Conservation (phyloP, 1,140 invertebrate species). For the Zaprionus vittiger region DNA sequence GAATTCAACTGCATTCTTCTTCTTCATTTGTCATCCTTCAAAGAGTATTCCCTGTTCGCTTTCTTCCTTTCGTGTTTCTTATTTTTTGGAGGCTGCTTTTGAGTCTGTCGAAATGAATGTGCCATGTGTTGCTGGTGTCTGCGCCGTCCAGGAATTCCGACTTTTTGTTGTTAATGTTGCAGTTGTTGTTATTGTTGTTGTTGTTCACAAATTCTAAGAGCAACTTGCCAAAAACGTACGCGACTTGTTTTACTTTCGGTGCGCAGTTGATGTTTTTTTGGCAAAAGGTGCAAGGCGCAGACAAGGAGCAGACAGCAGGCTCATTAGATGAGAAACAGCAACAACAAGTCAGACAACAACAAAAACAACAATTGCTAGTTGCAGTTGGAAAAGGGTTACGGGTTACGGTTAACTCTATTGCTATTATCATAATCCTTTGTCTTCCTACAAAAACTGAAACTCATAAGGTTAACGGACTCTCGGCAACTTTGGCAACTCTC, state of each 20-base stretch:
- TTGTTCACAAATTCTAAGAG: constrained; percentile 7
- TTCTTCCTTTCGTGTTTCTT: not conserved
- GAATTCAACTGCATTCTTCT: no score
- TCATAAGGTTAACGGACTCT: not conserved
- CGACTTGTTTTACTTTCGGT: constrained; percentile 36
- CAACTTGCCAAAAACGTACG: constrained; percentile 35
- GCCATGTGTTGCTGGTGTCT: constrained; percentile 59
- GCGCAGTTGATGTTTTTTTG: not conserved
- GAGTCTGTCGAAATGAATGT: constrained; percentile 35
- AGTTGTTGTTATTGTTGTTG: constrained; percentile 2
- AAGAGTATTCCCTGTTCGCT: not conserved
- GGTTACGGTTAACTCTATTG: not conserved
- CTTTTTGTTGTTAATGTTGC: constrained; percentile 37
- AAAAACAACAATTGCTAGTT: constrained; percentile 1
- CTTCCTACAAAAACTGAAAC: not conserved
- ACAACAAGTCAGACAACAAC: not conserved
- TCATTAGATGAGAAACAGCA: constrained; percentile 3
- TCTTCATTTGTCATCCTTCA: not conserved
- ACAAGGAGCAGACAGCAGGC: constrained; percentile 45
- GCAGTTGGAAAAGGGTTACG: not conserved
- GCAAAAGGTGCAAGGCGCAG: constrained; percentile 21
- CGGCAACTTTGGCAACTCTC: not conserved
- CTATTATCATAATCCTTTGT: constrained; percentile 1
- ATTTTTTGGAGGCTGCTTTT: constrained; percentile 23
- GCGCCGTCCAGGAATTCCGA: constrained; percentile 51